Conservation (phyloP, 2,113 vertebrate genomes). For the Natator depressus region DNA sequence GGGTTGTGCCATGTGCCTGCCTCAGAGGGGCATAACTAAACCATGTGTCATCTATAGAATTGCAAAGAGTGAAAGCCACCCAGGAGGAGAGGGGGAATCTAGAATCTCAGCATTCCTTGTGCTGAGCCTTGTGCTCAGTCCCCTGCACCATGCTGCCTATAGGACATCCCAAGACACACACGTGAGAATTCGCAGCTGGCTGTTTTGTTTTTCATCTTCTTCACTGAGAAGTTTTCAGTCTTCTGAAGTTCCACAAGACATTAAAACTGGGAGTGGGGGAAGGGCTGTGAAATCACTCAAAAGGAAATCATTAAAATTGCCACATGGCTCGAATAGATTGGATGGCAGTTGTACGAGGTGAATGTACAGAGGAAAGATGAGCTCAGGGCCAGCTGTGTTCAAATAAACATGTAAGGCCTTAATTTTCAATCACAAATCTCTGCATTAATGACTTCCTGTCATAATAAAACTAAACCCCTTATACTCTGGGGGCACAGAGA, state of each 20-base stretch:
- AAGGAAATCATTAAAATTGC: not conserved
- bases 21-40: constrained; percentile 39
- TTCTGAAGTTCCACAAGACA: not conserved
- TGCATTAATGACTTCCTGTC: not conserved
- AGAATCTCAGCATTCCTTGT: not conserved
- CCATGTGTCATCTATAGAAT: not conserved
- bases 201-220: not conserved
- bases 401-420: not conserved
- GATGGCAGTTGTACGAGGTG: not conserved
- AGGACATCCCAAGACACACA: not conserved
- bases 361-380: not conserved
- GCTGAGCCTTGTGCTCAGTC: not conserved
- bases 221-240: not conserved
- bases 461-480: not conserved
- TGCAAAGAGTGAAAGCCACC: not conserved
- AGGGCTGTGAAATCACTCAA: not conserved
- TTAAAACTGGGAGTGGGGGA: not conserved
- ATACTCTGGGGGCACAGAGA: not conserved
- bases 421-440: not conserved
- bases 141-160: not conserved
- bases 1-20: not conserved
- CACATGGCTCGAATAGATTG: not conserved
- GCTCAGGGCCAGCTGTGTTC: not conserved
- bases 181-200: not conserved
- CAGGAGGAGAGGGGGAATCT: not conserved